A percentile compares a stretch with the other conserved stretches of the same genome.
These are phyloP conservation scores for Argopecten irradians DNA, from an alignment of 1,140 invertebrate genomes.

Conservation along the genomic window DNA sequence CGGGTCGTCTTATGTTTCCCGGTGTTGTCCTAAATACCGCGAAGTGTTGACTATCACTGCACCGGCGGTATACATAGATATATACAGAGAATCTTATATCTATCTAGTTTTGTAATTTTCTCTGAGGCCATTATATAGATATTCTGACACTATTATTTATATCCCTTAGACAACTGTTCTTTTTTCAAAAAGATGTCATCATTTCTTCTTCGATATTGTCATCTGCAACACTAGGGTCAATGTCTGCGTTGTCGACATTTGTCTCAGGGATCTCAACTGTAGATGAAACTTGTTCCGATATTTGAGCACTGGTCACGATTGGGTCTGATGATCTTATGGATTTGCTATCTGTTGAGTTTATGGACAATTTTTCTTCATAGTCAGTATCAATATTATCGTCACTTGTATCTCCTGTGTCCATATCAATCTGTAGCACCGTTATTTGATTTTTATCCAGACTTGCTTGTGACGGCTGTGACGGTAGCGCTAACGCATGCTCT, in stretches of 20 bases:
- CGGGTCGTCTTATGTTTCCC: no score
- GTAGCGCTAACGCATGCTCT: background rate
- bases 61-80: no score
- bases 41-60: no score
- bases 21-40: no score
- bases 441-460: background rate
- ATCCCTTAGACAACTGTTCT: no score
- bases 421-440: background rate
- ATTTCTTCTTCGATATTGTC: background rate
- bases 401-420: slow-evolving; percentile 45
- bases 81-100: no score
- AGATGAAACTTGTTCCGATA: background rate
- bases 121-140: no score
- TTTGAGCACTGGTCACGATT: background rate
- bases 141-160: no score
- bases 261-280: background rate
- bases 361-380: background rate
- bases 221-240: background rate
- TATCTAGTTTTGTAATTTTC: no score
- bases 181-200: slow-evolving; percentile 26
- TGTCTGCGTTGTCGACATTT: background rate
- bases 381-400: slow-evolving; percentile 20
- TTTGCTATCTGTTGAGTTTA: background rate
- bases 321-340: background rate
- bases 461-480: background rate